These are phyloP conservation scores for Drosophila differens DNA, from an alignment of 2,888 invertebrate genomes.

Conservation along the genomic window DNA sequence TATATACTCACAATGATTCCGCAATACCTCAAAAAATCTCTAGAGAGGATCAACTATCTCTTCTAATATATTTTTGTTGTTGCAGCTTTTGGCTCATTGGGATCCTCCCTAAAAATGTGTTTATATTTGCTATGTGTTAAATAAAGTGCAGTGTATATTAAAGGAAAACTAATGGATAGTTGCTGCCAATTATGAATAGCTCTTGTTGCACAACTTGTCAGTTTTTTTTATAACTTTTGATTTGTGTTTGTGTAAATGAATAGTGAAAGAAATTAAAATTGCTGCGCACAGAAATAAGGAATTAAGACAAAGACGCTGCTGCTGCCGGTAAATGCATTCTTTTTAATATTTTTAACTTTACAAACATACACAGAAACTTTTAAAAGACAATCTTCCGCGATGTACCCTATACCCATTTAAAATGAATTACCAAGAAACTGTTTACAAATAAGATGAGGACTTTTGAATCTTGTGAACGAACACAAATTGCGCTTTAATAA, in stretches of 20 bases:
- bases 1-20: not conserved
- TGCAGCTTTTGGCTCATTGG: not conserved
- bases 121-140: too few relatives aligned
- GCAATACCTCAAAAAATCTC: not conserved
- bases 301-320: not conserved
- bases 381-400: not conserved
- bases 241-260: not conserved
- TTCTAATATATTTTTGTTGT: not conserved
- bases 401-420: not conserved
- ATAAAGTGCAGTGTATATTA: too few relatives aligned
- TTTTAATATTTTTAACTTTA: not conserved
- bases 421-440: not conserved
- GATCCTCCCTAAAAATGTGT: not conserved
- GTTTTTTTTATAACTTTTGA: not conserved
- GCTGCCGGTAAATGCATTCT: not conserved
- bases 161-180: too few relatives aligned
- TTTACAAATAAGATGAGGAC: not conserved
- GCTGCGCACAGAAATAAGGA: not conserved
- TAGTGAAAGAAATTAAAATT: not conserved
- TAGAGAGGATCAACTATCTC: not conserved
- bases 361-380: not conserved
- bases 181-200: not conserved
- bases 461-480: not conserved
- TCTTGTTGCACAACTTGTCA: not conserved
- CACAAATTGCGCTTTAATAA: not conserved